phyloP scores from a whole-genome alignment of 2,113 vertebrate species.

The Protobothrops mucrosquamatus region DNA sequence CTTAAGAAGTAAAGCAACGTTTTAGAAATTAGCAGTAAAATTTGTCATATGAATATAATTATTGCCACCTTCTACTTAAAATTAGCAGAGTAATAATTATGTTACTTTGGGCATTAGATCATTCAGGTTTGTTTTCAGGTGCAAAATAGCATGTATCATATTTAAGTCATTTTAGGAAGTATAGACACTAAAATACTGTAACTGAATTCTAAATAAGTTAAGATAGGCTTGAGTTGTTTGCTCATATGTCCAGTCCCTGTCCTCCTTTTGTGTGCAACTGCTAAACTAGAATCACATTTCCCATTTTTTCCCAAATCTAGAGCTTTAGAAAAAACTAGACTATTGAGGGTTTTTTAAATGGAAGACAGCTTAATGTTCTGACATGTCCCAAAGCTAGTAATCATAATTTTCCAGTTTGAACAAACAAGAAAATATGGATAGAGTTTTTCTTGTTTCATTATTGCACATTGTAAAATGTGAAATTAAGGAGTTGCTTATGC shows the following conservation, averaged over 20 bases:
- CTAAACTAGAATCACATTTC: neutral
- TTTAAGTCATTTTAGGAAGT: neutral
- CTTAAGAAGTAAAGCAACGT: neutral
- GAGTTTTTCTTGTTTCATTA: neutral
- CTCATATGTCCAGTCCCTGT: neutral
- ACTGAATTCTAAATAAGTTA: neutral
- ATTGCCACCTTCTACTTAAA: neutral
- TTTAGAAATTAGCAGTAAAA: neutral
- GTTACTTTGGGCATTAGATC: neutral
- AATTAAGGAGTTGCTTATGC: neutral
- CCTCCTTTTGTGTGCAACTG: neutral
- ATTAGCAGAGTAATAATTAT: neutral
- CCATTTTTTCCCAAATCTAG: neutral
- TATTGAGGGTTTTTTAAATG: neutral
- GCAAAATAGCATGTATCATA: neutral
- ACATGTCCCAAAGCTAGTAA: neutral
- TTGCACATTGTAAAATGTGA: too few relatives aligned
- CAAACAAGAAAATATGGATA: neutral
- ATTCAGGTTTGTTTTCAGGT: neutral
- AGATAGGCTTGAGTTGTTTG: neutral
- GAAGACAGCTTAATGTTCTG: neutral
- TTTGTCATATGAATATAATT: neutral
- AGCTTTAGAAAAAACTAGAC: neutral
- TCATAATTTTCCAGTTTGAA: neutral
- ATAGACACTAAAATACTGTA: neutral